A percentile compares a stretch with the other conserved stretches of the same genome.
phyloP scores from a whole-genome alignment of 2,113 vertebrate genomes.

The Okapia johnstoni region DNA sequence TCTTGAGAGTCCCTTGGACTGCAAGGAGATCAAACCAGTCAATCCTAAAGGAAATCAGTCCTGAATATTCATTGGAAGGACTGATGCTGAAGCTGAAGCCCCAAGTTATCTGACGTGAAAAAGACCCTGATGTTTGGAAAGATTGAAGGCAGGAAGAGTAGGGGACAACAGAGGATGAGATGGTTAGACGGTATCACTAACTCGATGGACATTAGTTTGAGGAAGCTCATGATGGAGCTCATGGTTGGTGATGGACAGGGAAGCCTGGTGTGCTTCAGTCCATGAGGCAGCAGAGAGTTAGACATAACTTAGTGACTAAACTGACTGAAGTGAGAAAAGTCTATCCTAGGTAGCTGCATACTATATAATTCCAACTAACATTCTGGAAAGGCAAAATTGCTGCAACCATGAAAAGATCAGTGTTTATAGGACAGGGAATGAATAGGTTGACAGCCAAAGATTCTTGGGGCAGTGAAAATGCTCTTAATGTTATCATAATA shows the following conservation, averaged over 20 bases:
- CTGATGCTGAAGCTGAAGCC: background rate
- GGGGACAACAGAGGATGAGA: background rate
- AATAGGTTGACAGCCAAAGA: background rate
- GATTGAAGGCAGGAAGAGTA: background rate
- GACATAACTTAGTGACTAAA: background rate
- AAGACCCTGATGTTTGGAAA: background rate
- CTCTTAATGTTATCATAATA: background rate
- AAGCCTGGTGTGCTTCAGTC: background rate
- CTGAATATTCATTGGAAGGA: background rate
- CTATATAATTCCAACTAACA: background rate
- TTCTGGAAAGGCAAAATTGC: background rate
- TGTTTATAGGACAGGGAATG: background rate
- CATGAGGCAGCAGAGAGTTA: background rate
- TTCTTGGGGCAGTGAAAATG: background rate
- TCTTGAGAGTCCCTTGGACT: background rate
- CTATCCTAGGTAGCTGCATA: background rate
- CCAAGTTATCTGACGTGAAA: background rate
- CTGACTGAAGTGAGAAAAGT: background rate
- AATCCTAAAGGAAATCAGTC: background rate
- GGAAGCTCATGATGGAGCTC: background rate
- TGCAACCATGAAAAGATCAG: background rate
- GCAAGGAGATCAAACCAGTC: background rate
- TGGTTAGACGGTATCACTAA: background rate
- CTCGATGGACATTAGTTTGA: background rate
- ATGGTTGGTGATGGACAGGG: background rate